Evolutionary conservation across 1,140 invertebrate genomes (phyloP), one percentile per base, ranked within the genome.

Genomic region (Zaprionus africanus): DNA sequence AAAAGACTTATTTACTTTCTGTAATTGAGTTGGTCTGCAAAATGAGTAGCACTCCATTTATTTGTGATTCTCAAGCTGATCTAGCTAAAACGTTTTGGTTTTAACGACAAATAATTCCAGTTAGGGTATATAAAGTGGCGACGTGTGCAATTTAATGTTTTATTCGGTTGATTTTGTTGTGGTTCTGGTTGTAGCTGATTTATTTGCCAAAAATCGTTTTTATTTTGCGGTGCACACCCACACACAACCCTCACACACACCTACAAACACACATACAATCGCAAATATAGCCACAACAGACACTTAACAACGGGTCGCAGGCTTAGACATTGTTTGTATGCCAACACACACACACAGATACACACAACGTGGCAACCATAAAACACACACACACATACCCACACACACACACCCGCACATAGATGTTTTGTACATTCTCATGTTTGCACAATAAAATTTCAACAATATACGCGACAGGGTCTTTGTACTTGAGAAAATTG

Each of bases 401-500:
- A 46, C 68, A 51, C 34, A 68, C 34, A 28, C 38, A 59, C 34
- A 74, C 36, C 66, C 57, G 31, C 28, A 34, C 46, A 28, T 19
- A 46, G 22, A 17, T 60, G 31, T 34, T 62, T 71, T 38, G 65
- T 31, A 63, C 71, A 75, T 71, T 81, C 78, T 74, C 84, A 88
- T 88, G 84, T 87, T 87, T 87, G 84, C 68, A 88, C 81, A 87
- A 87, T 87, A 87, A 88, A 87, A 87, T 87, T 88, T 88, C 78
- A 88, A 87, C 84, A 87, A 87, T 87, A 84, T 88, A 87, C 81
- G 84, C 84, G 84, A 83, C 80, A 78, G 67, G 78, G 81, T 81
- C 84, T 87, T 81, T 88, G 84, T 87, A 88, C 84, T 87, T 87
- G 84, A 87, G 84, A 81, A 87, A 87, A 87, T 87, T 87, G 84